Base-by-base conservation (phyloP, 1,140 invertebrate genomes). In the Dermatophagoides farinae region DNA sequence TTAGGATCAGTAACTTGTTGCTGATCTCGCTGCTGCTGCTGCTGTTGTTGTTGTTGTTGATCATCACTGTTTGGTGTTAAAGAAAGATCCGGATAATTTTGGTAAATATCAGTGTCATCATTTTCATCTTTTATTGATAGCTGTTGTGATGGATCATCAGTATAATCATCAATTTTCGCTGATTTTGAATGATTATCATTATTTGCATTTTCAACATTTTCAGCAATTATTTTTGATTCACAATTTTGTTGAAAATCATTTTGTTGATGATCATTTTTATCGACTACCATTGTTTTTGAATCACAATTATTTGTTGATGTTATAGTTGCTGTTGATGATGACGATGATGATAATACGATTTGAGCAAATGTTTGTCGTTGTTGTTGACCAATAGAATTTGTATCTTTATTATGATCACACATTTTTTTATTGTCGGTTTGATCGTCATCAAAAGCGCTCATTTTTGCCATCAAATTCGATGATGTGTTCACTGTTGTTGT, bases 81-180 rank as follows among this genome's bases (percentile, higher is more conserved):
- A 25, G 53, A 39, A 25, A 23, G 10, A 38, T 55, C 53, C 10
- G 53, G 53, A 55, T 55, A 55, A 23, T 55, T 55, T 14, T 44
- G 23, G 23, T 55, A 55, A 12, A 44, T 25, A 25, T 55, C 53
- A 6, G 41, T 23, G 10, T 55, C 53, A 12, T 55, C 53, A 31
- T 31, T 20, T 55, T 39, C 12, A 23, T 23, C 11, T 50, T 14
- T 18, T 5, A 5, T 16, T 10, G 12, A 18, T 16, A 5, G n/a
- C 41, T 43, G 12, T 43, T 18, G 41, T 43, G 40, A 10, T 8
- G n/a, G 1, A 16, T 43, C 12, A 43, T 1, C 41, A 18, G 2
- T 18, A 5, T 43, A 1, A 18, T 43, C n/a, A 16, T 43, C 41
- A 16, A 16, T 18, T 43, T 43, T 43, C 4, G 31, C 31, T 31